These are phyloP conservation scores for Molothrus aeneus DNA, from an alignment of 2,797 vertebrate genomes.

Conservation along the genomic window DNA sequence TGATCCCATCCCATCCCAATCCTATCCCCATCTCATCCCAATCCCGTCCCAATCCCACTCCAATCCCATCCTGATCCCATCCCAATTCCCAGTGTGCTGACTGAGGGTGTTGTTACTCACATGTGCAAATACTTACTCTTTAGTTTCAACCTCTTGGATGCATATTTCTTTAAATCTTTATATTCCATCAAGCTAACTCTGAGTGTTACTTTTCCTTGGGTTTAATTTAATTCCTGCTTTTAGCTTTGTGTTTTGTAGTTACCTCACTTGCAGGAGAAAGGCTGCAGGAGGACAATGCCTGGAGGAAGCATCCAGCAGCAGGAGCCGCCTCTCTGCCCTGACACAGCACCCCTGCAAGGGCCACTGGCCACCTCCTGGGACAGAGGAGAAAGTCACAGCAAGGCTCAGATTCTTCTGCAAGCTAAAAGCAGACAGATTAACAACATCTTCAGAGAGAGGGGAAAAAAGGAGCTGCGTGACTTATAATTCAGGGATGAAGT, in stretches of 20 bases:
- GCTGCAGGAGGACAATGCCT: background rate
- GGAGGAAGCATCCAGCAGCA: background rate
- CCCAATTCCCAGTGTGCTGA: rapidly evolving
- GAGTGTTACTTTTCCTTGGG: background rate
- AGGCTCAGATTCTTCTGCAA: background rate
- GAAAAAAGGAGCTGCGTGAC: rapidly evolving
- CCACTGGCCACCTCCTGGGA: background rate
- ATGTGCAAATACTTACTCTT: background rate
- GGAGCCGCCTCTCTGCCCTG: background rate
- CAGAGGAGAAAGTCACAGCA: background rate
- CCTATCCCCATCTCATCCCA: too few relatives aligned
- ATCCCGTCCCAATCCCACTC: background rate
- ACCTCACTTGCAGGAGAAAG: background rate
- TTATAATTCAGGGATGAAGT: background rate
- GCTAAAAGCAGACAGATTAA: background rate
- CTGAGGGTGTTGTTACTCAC: background rate
- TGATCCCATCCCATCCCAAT: rapidly evolving
- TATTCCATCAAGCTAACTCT: background rate
- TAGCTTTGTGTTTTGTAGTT: background rate
- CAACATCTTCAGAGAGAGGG: background rate
- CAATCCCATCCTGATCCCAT: rapidly evolving
- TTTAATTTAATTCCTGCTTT: background rate
- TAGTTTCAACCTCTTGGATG: background rate
- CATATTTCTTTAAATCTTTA: background rate
- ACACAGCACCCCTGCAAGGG: background rate